Percentiles rank a stretch among this genome's conserved stretches.
These are phyloP conservation scores for Drosophila kurseongensis DNA, from an alignment of 1,140 invertebrate species.

Conservation along the genomic window DNA sequence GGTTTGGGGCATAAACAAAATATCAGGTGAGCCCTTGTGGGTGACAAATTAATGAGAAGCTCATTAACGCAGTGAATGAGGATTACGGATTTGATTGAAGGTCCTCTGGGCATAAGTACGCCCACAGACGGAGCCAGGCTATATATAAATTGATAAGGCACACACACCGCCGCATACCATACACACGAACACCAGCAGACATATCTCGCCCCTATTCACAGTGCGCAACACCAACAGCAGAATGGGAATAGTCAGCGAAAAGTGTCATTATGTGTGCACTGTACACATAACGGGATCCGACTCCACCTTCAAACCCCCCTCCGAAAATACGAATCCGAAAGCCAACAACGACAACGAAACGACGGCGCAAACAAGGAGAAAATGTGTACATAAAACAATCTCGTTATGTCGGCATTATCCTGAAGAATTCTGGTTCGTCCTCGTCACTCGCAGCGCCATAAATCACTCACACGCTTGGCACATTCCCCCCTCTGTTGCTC, in stretches of 20 bases:
- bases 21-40: conserved; percentile 70
- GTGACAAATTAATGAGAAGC: conserved; percentile 80
- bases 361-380: conserved; percentile 66
- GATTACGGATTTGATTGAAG: conserved; percentile 81
- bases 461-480: conserved; percentile 83
- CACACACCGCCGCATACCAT: conserved; percentile 25
- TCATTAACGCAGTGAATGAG: conserved; percentile 82
- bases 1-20: conserved; percentile 36
- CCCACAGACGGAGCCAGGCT: conserved; percentile 32
- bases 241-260: conserved; percentile 58
- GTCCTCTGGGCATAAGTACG: conserved; percentile 70
- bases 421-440: conserved; percentile 84
- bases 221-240: conserved; percentile 26
- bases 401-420: conserved; percentile 84
- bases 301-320: conserved; percentile 23
- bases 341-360: conserved; percentile 37
- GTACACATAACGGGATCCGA: conserved; percentile 50
- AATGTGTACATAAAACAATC: conserved; percentile 84
- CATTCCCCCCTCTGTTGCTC: conserved; percentile 36
- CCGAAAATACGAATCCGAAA: conserved; percentile 27
- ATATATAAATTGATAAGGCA: conserved; percentile 51
- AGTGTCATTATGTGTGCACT: conserved; percentile 74
- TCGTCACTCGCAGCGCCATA: conserved; percentile 81
- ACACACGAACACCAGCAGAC: conserved; percentile 14
- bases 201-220: conserved; percentile 62